Base-by-base conservation (phyloP, 2,113 vertebrate species). In the Muntiacus reevesi region DNA sequence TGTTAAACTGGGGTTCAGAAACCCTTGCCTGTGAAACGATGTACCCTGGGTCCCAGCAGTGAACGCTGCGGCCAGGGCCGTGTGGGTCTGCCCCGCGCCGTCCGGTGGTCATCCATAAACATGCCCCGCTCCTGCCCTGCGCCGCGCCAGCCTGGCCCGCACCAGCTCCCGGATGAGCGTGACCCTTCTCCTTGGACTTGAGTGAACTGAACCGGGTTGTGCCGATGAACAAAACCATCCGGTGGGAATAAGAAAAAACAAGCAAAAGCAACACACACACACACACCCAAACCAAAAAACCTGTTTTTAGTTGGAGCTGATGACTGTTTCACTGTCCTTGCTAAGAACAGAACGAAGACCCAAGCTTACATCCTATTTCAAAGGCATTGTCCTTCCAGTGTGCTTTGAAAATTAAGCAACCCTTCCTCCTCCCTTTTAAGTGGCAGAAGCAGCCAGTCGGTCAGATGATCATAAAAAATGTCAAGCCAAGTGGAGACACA, bases 1-100 rank as follows among this genome's bases (percentile, higher is more conserved):
- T 98, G 96, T 98, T 98, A 98, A 97, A 96, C 71, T 33, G 55
- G 94, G 94, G 95, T 98, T 98, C 95, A 97, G 95, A 94, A 96
- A 94, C 96, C 97, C 94, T 97, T 97, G 85, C 87, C 96, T 94
- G 88, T 17, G 60, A 96, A 97, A 59, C 14, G 40, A 93, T 84
- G 59, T 4, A 55, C 89, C 43, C 43, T 11, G 12, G 91, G 88
- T 95, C 86, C 97, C 95, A 94, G 45, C 8, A n/a, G 45, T 55
- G 33, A 23, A 45, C 93, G 88, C 95, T 89, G 87, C 79, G 7
- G 76, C 94, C 57, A 62, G 25, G 28, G 67, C 82, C 62, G 10
- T 28, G 27, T n/a, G 1, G 92, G 71, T 47, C 88, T 82, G 96
- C 74, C 62, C 74, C 0, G 10, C 33, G 16, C 87, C 14, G 17